Percentiles rank a stretch among this genome's conserved stretches.
These are phyloP conservation scores for Proteles cristata DNA, from an alignment of 2,113 vertebrate species.

Conservation along the genomic window DNA sequence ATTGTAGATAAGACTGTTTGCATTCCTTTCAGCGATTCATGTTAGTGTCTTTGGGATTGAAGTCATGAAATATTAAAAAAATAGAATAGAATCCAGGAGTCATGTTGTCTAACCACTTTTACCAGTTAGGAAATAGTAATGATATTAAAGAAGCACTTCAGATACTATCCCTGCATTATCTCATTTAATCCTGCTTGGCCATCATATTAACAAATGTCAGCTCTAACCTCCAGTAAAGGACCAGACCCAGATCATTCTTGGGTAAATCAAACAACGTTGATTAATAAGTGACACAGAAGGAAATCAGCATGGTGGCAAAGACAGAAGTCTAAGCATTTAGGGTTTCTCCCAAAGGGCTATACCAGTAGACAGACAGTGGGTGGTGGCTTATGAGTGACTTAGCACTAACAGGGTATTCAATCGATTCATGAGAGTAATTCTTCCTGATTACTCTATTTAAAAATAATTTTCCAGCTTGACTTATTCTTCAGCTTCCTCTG, in stretches of 20 bases:
- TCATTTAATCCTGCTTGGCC: constrained; percentile 1
- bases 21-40: constrained; percentile 11
- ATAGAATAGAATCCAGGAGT: not conserved
- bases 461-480: constrained; percentile 39
- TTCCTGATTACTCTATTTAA: constrained; percentile 27
- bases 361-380: not conserved
- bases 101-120: not conserved
- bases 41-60: not conserved
- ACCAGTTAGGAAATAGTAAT: not conserved
- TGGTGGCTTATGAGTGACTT: not conserved
- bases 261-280: not conserved
- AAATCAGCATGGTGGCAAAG: not conserved
- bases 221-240: not conserved
- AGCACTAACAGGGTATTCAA: not conserved
- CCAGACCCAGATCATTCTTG: not conserved
- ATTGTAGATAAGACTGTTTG: not conserved
- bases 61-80: constrained; percentile 55
- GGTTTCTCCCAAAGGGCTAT: not conserved
- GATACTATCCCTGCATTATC: not conserved
- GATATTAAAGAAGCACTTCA: not conserved
- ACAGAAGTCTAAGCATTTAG: not conserved
- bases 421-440: not conserved
- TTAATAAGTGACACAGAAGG: constrained; percentile 5
- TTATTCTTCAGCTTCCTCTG: not conserved
- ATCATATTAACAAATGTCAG: not conserved